These are phyloP conservation scores for Cephalotes varians DNA, from an alignment of 2,888 invertebrate genomes.

Conservation along the genomic window DNA sequence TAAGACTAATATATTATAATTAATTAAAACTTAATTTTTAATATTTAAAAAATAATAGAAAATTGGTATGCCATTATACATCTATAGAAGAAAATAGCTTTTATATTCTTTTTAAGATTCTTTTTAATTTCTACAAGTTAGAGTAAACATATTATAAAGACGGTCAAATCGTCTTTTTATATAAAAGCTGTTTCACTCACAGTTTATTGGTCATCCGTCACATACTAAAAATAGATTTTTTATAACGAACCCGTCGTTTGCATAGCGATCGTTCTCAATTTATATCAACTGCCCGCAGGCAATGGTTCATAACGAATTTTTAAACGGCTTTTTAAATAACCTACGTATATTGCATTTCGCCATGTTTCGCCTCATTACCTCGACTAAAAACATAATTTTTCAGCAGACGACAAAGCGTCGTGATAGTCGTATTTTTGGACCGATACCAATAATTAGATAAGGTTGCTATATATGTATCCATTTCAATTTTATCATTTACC, in stretches of 20 bases:
- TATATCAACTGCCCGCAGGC: conserved; percentile 40
- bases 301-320: conserved; percentile 43
- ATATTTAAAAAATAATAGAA: not conserved
- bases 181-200: conserved; percentile 33
- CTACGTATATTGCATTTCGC: conserved; percentile 11
- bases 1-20: not conserved
- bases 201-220: conserved; percentile 42
- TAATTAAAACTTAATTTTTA: not conserved
- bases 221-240: conserved; percentile 30
- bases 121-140: conserved; percentile 13
- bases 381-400: conserved; percentile 18
- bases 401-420: not conserved
- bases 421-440: not conserved
- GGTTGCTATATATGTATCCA: not conserved
- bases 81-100: not conserved
- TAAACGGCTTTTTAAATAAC: conserved; percentile 46
- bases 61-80: not conserved
- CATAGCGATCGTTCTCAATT: conserved; percentile 40
- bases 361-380: conserved; percentile 1
- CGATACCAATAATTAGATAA: not conserved
- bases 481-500: not conserved
- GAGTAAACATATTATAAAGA: not conserved
- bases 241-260: conserved; percentile 34
- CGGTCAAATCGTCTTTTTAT: not conserved
- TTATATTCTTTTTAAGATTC: not conserved